Evolutionary conservation across 2,888 invertebrate genomes (phyloP), one percentile per base, ranked within the genome.

Genomic region (Trachelus tabidus): DNA sequence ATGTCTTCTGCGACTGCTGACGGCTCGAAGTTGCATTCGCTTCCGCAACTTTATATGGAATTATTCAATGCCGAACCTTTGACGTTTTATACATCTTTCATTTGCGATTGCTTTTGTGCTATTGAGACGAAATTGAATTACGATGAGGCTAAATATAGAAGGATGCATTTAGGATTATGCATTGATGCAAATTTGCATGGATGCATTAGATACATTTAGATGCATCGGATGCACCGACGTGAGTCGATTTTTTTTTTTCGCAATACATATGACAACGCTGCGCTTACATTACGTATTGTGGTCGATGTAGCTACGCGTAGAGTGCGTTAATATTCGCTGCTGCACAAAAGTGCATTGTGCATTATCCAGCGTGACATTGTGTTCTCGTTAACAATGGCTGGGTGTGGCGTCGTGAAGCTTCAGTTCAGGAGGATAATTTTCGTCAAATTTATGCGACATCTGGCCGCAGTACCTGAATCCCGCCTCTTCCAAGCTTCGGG

Each of bases 331-430:
- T 56, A 23, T 83, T 81, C 79, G 80, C 78, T 77, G 81, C 77
- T 81, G 79, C 77, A 77, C 75, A 81, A 83, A 81, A 80, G 80
- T 79, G 84, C 86, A 86, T 86, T 86, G 83, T 85, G 82, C 81
- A 85, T 86, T 86, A 85, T 86, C 79, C 80, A 73, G 78, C 82
- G 80, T 83, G 85, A 85, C 84, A 84, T 83, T 83, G 84, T 85
- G 80, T 84, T 79, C 85, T 85, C 81, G 84, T 75, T 81, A 81
- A 86, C 86, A 86, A 86, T 86, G 76, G 79, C 81, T 75, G 82
- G 85, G 86, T 84, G 84, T 83, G 85, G 85, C 83, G 69, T 68
- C 71, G n/a, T 1, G 75, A 34, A 68, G 33, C 34, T 76, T 83
- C 81, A 79, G 82, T 85, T 85, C 81, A 80, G 81, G 79, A 77